Evolutionary conservation across 2,888 invertebrate species (phyloP).

Genomic region (Andrena dorsata): DNA sequence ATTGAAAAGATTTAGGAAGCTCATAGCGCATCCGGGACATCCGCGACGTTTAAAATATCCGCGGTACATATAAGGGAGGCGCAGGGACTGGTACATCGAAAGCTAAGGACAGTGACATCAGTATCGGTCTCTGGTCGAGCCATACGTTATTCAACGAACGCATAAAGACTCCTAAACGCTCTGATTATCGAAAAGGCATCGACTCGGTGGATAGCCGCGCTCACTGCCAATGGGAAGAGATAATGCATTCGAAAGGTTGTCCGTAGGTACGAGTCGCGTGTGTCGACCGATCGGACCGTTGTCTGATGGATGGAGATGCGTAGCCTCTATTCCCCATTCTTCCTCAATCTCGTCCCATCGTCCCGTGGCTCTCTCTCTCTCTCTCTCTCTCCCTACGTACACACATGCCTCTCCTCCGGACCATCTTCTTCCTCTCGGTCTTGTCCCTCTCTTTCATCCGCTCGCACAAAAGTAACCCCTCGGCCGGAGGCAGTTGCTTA

Average conservation of each 20-base stretch:
- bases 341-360: conserved; percentile 76
- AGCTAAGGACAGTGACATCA: conserved; percentile 54
- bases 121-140: conserved; percentile 48
- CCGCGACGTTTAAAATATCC: neutral
- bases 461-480: conserved; percentile 66
- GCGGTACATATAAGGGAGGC: conserved; percentile 41
- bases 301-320: conserved; percentile 84
- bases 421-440: conserved; percentile 7
- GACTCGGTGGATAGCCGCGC: conserved; percentile 54
- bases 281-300: conserved; percentile 80
- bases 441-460: conserved; percentile 48
- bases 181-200: conserved; percentile 60
- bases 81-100: conserved; percentile 17
- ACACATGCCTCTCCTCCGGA: conserved; percentile 20
- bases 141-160: conserved; percentile 60
- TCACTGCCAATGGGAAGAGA: conserved; percentile 70
- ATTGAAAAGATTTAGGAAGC: conserved; percentile 20
- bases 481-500: conserved; percentile 60
- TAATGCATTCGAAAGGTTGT: conserved; percentile 81
- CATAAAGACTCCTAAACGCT: conserved; percentile 62
- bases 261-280: conserved; percentile 78
- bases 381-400: conserved; percentile 39
- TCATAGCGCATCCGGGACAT: conserved; percentile 23
- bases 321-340: conserved; percentile 79
- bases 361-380: conserved; percentile 43